Base-by-base conservation (phyloP, 2,888 invertebrate species). In the Eupithecia pulchellata region DNA sequence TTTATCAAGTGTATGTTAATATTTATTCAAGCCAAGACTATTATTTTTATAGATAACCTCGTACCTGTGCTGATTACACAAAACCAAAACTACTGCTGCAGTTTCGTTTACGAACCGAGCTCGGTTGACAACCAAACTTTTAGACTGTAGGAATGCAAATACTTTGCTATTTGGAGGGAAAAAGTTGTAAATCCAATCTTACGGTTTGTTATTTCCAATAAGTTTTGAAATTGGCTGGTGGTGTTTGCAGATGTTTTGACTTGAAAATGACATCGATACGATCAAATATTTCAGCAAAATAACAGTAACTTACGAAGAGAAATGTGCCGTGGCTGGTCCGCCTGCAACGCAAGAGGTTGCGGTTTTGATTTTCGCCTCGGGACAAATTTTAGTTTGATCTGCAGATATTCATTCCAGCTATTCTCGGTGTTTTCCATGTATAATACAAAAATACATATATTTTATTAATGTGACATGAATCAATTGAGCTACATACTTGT, bases 51-150 rank as follows among this genome's bases (percentile, higher is more conserved):
- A 5, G 5, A 61, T 61, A 61, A 61, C 61, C 25, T 13, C 2
- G 57, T 76, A 68, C 73, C 73, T 36, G 66, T 67, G 62, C 71
- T 81, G 82, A 83, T 83, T 83, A 81, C 78, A 79, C 81, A 78
- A 77, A 80, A 78, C 77, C 66, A 58, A 72, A 74, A 79, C 78
- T 76, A 78, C 77, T 75, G 79, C 77, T 66, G 71, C 32, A 63
- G 68, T 74, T 76, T 77, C 74, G 71, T 73, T 75, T 70, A 68
- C 73, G 57, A 47, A 62, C 66, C n/a, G 29, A 68, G 72, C 71
- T 71, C 66, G 69, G 71, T 75, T 74, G 76, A 68, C 74, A 66
- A 64, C 66, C 55, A 17, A 75, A 75, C 74, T 76, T 78, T 77
- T 69, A 69, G 76, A 47, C 74, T 63, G 36, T 70, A 66, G 52